Percentiles rank a stretch among this genome's conserved stretches.
Conservation (phyloP, 2,797 vertebrate species). For the Erethizon dorsatum region DNA sequence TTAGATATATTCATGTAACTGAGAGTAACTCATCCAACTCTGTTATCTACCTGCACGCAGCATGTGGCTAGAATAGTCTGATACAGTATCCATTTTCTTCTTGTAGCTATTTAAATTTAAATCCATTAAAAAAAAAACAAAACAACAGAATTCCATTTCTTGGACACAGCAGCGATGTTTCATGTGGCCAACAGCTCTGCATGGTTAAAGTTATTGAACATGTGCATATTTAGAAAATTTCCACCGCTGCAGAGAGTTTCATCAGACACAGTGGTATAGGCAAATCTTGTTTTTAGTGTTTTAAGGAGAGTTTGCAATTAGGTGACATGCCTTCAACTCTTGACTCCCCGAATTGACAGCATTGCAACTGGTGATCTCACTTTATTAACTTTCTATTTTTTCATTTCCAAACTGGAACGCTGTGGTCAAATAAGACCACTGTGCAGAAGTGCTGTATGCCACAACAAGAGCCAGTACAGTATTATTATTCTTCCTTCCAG, state of each 20-base stretch:
- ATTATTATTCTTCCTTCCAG: neutral
- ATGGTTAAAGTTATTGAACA: neutral
- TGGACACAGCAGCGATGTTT: neutral
- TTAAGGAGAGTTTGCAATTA: neutral
- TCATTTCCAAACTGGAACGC: neutral
- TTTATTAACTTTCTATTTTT: neutral
- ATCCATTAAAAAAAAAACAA: neutral
- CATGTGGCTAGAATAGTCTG: neutral
- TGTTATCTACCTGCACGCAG: neutral
- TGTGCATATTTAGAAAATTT: neutral
- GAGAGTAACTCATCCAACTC: neutral
- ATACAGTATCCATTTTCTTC: too few relatives aligned
- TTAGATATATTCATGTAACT: neutral
- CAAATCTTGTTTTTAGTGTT: neutral
- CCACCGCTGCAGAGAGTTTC: neutral
- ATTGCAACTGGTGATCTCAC: accelerated
- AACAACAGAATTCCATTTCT: neutral
- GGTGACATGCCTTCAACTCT: neutral
- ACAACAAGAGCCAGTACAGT: neutral
- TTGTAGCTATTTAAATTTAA: neutral
- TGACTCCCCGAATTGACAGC: neutral
- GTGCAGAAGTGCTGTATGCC: neutral
- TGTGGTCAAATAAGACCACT: neutral
- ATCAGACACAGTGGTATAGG: neutral
- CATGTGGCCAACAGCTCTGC: accelerated